Evolutionary conservation across 2,888 invertebrate genomes (phyloP).

Genomic region (Poecilobothrus nobilitatus): DNA sequence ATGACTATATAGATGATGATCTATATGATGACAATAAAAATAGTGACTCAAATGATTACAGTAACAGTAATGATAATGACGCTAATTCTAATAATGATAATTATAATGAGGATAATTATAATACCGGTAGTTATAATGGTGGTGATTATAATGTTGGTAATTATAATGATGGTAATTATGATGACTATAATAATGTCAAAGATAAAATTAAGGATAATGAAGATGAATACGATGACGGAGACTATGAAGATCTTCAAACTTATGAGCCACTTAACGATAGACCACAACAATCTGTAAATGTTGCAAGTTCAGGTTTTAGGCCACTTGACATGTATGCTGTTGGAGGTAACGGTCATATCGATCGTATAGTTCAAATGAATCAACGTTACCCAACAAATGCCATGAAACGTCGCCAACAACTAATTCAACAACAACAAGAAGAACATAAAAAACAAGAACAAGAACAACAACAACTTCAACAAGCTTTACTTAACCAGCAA

Average conservation of each 20-base stretch:
- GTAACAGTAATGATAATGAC: neutral
- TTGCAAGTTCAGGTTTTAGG: neutral
- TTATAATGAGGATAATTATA: neutral
- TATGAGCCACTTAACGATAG: neutral
- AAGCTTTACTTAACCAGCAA: neutral
- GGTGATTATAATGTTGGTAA: neutral
- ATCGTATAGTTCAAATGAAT: neutral
- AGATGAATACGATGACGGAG: neutral
- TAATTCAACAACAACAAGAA: neutral
- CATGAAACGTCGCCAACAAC: neutral
- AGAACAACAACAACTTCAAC: slow-evolving; percentile 14
- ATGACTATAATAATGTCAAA: neutral
- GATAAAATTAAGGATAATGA: neutral
- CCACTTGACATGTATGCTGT: neutral
- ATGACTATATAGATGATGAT: neutral
- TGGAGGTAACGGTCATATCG: neutral
- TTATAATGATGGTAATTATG: no score
- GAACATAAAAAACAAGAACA: neutral
- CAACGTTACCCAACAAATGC: neutral
- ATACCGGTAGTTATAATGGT: neutral
- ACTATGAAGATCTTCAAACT: neutral
- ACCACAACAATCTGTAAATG: neutral
- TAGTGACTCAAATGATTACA: neutral
- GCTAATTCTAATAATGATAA: neutral
- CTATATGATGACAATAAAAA: neutral